Evolutionary conservation across 1,140 invertebrate genomes (phyloP).

Genomic region (Magallana gigas): DNA sequence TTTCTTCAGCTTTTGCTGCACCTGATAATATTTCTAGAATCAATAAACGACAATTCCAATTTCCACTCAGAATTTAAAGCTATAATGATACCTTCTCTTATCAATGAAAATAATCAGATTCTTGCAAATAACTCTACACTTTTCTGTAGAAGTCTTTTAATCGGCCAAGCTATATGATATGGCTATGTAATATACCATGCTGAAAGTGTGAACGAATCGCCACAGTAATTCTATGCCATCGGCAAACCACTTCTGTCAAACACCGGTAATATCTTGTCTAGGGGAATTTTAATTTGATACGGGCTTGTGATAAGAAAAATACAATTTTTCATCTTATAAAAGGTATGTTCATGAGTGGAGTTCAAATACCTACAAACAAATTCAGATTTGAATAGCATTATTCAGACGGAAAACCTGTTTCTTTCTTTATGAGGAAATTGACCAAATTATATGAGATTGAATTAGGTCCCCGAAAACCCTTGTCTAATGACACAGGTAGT

Average conservation of each 20-base stretch:
- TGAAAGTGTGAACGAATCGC: not conserved
- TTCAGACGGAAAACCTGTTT: not conserved
- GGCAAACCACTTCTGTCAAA: conserved; percentile 1
- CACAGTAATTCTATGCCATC: conserved; percentile 17
- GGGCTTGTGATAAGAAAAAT: conserved; percentile 10
- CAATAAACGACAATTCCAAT: not conserved
- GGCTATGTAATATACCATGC: not conserved
- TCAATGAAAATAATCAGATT: conserved; percentile 23
- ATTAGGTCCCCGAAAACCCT: not conserved
- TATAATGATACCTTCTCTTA: not conserved
- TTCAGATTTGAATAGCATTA: conserved; percentile 19
- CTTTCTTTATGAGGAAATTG: not conserved
- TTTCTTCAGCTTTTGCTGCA: not conserved
- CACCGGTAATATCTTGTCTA: conserved; percentile 16
- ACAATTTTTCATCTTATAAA: conserved; percentile 32
- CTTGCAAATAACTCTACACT: conserved; percentile 9
- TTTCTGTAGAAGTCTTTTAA: not conserved
- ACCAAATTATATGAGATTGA: not conserved
- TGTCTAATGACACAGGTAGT: not conserved
- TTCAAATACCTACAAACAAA: not conserved
- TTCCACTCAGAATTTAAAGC: not conserved
- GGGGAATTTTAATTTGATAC: conserved; percentile 24
- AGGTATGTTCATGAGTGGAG: conserved; percentile 32
- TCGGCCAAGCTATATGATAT: conserved; percentile 7
- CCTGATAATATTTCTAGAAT: not conserved